A percentile compares a stretch with the other conserved stretches of the same genome.
Evolutionary conservation across 2,888 invertebrate genomes (phyloP).

Genomic region (Drosophila stalkeri): DNA sequence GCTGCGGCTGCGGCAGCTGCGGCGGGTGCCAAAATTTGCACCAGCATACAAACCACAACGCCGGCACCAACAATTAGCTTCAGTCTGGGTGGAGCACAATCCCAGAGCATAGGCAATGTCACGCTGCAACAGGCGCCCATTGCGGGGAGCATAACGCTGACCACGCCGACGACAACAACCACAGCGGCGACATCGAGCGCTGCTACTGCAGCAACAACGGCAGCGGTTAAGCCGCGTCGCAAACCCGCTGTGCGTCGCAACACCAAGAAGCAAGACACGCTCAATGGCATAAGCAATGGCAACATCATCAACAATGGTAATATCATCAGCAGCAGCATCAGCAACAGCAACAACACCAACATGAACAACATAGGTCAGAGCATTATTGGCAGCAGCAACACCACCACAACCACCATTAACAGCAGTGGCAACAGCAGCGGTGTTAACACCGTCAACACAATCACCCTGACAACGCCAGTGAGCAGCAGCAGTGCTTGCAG

Average conservation of each 20-base stretch:
- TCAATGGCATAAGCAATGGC: conserved; percentile 27
- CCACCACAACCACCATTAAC: conserved; percentile 32
- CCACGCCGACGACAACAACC: conserved; percentile 34
- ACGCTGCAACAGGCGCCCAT: conserved; percentile 60
- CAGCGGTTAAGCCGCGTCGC: conserved; percentile 83
- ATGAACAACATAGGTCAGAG: conserved; percentile 25
- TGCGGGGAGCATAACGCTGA: conserved; percentile 51
- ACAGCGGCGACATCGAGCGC: conserved; percentile 5
- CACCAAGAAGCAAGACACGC: conserved; percentile 81
- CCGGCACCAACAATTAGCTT: conserved; percentile 71
- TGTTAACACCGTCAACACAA: conserved; percentile 42
- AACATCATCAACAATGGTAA: conserved; percentile 21
- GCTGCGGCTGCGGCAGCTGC: conserved; percentile 76
- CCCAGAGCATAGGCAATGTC: conserved; percentile 59
- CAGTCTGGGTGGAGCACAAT: conserved; percentile 50
- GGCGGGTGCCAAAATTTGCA: conserved; percentile 36
- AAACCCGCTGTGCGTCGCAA: conserved; percentile 84
- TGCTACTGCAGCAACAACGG: conserved; percentile 73
- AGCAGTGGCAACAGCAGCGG: conserved; percentile 32
- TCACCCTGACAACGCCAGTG: conserved; percentile 57
- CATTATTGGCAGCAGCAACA: conserved; percentile 55
- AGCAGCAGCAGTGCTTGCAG: conserved; percentile 44
- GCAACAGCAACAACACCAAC: not conserved
- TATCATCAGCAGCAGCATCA: conserved; percentile 51
- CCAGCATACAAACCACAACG: conserved; percentile 32